Conservation (phyloP, 1,140 invertebrate genomes). For the Geopemphigus sp. region DNA sequence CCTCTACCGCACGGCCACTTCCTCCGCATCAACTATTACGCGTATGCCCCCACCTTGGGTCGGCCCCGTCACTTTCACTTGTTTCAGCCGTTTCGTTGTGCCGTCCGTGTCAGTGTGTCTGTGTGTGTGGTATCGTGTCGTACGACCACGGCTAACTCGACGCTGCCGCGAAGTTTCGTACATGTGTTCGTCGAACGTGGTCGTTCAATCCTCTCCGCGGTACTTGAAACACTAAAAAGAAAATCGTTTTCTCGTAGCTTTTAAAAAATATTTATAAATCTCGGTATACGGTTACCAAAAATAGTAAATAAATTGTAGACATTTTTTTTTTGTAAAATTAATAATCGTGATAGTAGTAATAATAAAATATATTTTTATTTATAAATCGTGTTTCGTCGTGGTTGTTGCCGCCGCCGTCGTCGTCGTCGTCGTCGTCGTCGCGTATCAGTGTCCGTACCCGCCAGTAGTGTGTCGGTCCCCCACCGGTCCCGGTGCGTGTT, state of each 20-base stretch:
- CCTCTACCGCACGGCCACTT: background rate
- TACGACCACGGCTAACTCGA: conserved; percentile 24
- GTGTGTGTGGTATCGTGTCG: conserved; percentile 33
- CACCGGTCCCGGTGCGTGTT: conserved; percentile 34
- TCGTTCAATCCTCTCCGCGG: background rate
- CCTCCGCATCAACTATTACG: conserved; percentile 24
- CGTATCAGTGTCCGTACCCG: conserved; percentile 14
- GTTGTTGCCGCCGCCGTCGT: conserved; percentile 2
- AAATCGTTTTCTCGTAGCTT: background rate
- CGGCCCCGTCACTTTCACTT: conserved; percentile 49
- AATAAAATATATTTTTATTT: conserved; percentile 14
- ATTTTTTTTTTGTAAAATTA: too few relatives aligned
- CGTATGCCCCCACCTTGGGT: conserved; percentile 28
- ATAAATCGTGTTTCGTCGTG: conserved; percentile 9
- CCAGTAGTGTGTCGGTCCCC: conserved; percentile 32
- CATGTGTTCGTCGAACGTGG: conserved; percentile 35
- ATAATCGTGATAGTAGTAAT: too few relatives aligned
- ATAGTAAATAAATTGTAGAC: background rate
- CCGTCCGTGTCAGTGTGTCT: conserved; percentile 50
- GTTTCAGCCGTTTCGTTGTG: conserved; percentile 39
- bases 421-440: conserved; percentile 3
- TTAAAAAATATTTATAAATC: conserved; percentile 17
- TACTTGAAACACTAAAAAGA: background rate
- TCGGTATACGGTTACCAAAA: background rate
- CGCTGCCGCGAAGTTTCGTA: conserved; percentile 40